Evolutionary conservation across 2,113 vertebrate genomes (phyloP), one percentile per base, ranked within the genome.

Genomic region (Pollimyrus isidori): DNA sequence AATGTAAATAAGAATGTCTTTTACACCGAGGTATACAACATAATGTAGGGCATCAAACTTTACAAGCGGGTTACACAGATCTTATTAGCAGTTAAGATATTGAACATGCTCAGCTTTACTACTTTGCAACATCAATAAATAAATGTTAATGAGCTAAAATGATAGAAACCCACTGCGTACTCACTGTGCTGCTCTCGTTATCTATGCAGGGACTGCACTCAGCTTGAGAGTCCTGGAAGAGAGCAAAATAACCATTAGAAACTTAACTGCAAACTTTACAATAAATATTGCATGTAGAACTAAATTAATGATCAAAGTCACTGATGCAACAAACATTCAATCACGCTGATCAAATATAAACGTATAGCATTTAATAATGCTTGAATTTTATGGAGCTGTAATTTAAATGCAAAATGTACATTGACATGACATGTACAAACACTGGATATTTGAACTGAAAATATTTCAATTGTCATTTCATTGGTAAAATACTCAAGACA

Each of bases 161-260:
- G 49, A 90, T 87, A 35, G 89, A 92, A 94, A 92, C 13, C 45
- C 91, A 53, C 0, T 88, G 87, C 89, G 45, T 87, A 94, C 96
- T 96, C 95, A 95, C 96, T 94, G 95, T 95, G 95, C 94, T 95
- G 94, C 95, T 94, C 87, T 96, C 94, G 93, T 95, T 94, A 93
- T 96, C 95, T 95, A 94, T 91, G 45, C 93, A 94, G 94, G 95
- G 94, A 91, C 62, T 93, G 92, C 94, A 94, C 93, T 96, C 96
- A 82, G 92, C 91, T 95, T 95, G 95, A 94, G 94, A 94, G 92
- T 95, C 96, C 96, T 96, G 92, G 23, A 58, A 89, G 89, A 89
- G 92, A 69, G 90, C 89, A 76, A 88, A 15, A 58, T 87, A 83
- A 82, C 39, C 39, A 69, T 50, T 35, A 84, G 23, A 56, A 42